These are phyloP conservation scores for Drosophila nikananu DNA, from an alignment of 1,140 invertebrate genomes.

Conservation along the genomic window DNA sequence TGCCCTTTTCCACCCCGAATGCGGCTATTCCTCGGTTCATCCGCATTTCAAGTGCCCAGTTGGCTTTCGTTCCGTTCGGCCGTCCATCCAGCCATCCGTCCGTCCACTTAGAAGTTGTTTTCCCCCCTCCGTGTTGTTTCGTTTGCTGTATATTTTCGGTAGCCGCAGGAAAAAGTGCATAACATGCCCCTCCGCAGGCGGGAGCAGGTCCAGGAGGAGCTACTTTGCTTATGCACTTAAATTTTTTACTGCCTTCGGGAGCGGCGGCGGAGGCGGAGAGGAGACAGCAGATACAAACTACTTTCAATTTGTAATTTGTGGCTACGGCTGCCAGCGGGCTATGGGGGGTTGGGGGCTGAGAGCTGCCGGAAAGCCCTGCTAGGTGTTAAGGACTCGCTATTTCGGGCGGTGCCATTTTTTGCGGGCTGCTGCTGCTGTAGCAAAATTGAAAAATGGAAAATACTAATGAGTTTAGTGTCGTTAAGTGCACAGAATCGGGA, in stretches of 20 bases:
- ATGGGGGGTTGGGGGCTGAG: background rate
- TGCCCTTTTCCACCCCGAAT: constrained; percentile 13
- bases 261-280: constrained; percentile 24
- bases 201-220: constrained; percentile 38
- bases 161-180: constrained; percentile 81
- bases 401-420: constrained; percentile 28
- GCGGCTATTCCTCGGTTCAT: constrained; percentile 27
- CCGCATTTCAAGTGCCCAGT: constrained; percentile 69
- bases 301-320: constrained; percentile 84
- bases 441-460: constrained; percentile 66
- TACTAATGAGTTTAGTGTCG: constrained; percentile 64
- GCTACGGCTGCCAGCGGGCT: constrained; percentile 38
- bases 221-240: constrained; percentile 81
- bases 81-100: constrained; percentile 51
- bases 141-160: constrained; percentile 62
- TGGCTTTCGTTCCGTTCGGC: constrained; percentile 60
- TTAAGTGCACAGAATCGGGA: constrained; percentile 23
- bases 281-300: constrained; percentile 75
- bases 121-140: constrained; percentile 26
- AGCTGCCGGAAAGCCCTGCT: constrained; percentile 9
- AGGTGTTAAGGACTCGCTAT: constrained; percentile 68
- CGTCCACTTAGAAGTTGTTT: constrained; percentile 74
- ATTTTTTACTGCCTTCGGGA: constrained; percentile 70
- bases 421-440: constrained; percentile 27
- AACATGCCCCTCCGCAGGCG: constrained; percentile 49